These are phyloP conservation scores for Atlantisia rogersi DNA, from an alignment of 2,113 vertebrate species.

Conservation along the genomic window DNA sequence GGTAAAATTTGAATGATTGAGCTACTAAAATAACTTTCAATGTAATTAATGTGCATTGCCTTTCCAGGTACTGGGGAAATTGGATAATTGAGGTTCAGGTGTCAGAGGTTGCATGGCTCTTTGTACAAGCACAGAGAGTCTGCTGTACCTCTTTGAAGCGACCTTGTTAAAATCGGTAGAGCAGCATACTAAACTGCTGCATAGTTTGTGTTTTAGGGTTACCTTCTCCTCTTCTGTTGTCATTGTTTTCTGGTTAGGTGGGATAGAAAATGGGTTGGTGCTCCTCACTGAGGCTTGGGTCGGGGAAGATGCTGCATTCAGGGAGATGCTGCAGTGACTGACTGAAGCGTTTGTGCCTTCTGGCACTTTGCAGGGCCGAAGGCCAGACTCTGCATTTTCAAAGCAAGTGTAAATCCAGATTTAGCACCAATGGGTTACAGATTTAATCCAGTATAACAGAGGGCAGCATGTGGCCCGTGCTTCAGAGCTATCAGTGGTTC, in stretches of 20 bases:
- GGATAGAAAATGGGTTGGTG: neutral
- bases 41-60: constrained; percentile 11
- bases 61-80: constrained; percentile 19
- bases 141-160: neutral
- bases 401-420: constrained; percentile 54
- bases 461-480: constrained; percentile 53
- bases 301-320: neutral
- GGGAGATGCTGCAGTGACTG: neutral
- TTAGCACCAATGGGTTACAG: constrained; percentile 33
- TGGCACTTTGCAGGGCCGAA: neutral
- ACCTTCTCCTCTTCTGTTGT: neutral
- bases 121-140: neutral
- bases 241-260: neutral
- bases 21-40: constrained; percentile 22
- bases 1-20: constrained; percentile 19
- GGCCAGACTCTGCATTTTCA: neutral
- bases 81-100: constrained; percentile 41
- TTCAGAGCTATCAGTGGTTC: constrained; percentile 25
- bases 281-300: neutral
- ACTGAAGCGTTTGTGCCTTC: neutral
- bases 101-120: neutral
- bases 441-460: constrained; percentile 43
- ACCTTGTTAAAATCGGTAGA: neutral
- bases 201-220: neutral
- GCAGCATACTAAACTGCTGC: neutral